Conservation (phyloP, 2,113 vertebrate species). For the Oncorhynchus tshawytscha region DNA sequence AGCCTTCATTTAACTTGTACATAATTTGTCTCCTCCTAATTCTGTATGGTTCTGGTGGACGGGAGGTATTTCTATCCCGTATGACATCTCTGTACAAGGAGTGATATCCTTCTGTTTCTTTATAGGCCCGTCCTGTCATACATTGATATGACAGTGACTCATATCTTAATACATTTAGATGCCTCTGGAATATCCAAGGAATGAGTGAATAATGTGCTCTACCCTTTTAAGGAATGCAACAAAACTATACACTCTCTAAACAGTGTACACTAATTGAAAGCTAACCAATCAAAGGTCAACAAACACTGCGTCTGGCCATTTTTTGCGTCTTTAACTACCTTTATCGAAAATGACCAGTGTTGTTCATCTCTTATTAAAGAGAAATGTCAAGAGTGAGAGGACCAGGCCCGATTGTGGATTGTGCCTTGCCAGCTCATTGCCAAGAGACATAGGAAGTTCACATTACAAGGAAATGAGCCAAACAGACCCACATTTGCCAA, state of each 20-base stretch:
- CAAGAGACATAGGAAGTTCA: constrained; percentile 20
- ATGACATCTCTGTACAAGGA: background rate
- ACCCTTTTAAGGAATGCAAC: background rate
- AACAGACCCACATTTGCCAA: background rate
- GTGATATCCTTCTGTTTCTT: background rate
- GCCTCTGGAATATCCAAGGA: background rate
- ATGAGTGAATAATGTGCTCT: background rate
- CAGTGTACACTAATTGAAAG: background rate
- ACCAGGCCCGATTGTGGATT: background rate
- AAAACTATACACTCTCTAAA: background rate
- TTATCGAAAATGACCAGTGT: background rate
- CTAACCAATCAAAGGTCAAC: background rate
- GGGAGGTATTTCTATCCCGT: background rate
- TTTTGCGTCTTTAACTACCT: constrained; percentile 1
- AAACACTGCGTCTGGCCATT: constrained; percentile 3
- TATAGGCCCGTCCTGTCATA: background rate
- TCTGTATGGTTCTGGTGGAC: background rate
- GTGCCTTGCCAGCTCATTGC: constrained; percentile 2
- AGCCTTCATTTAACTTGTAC: background rate
- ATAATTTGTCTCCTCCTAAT: constrained; percentile 18
- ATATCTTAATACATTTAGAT: background rate
- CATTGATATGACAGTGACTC: background rate
- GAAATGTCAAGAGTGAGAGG: background rate
- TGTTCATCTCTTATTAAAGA: constrained; percentile 28
- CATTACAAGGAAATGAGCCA: constrained; percentile 4